phyloP scores from a whole-genome alignment of 2,888 invertebrate species.

The Lamellibrachia satsuma region DNA sequence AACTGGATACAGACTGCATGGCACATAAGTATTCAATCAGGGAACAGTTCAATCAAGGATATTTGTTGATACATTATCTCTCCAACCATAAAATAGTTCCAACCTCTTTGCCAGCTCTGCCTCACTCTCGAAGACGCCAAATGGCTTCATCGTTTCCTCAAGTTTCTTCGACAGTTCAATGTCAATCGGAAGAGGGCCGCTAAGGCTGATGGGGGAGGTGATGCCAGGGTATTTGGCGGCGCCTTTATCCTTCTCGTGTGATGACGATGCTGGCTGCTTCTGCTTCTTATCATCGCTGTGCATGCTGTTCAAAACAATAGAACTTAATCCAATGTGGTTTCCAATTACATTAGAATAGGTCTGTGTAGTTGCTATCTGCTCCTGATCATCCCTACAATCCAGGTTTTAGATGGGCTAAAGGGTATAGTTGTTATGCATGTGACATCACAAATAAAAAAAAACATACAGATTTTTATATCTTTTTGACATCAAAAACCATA shows the following conservation, averaged over 20 bases:
- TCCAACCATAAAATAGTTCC: neutral
- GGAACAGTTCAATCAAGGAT: too few relatives aligned
- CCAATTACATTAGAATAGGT: neutral
- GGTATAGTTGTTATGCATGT: neutral
- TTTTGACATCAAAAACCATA: too few relatives aligned
- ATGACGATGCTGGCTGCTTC: neutral
- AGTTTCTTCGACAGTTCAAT: slow-evolving; percentile 79
- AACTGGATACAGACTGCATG: neutral
- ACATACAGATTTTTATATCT: neutral
- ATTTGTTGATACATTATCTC: neutral
- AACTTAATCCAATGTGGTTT: neutral
- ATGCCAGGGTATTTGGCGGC: slow-evolving; percentile 73
- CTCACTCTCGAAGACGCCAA: slow-evolving; percentile 89
- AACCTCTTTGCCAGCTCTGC: slow-evolving; percentile 84
- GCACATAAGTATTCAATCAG: neutral
- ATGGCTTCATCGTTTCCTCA: slow-evolving; percentile 81
- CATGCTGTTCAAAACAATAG: neutral
- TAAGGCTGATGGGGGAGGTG: slow-evolving; percentile 92
- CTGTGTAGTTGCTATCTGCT: neutral
- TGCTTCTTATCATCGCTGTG: slow-evolving; percentile 17
- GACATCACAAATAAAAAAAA: neutral
- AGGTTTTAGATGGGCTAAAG: neutral
- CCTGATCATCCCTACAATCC: neutral
- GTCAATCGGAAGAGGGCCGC: slow-evolving; percentile 83
- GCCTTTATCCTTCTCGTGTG: slow-evolving; percentile 1